Percentiles rank a stretch among this genome's conserved stretches.
Evolutionary conservation across 2,797 vertebrate species (phyloP).

Genomic region (Malurus leucopterus): DNA sequence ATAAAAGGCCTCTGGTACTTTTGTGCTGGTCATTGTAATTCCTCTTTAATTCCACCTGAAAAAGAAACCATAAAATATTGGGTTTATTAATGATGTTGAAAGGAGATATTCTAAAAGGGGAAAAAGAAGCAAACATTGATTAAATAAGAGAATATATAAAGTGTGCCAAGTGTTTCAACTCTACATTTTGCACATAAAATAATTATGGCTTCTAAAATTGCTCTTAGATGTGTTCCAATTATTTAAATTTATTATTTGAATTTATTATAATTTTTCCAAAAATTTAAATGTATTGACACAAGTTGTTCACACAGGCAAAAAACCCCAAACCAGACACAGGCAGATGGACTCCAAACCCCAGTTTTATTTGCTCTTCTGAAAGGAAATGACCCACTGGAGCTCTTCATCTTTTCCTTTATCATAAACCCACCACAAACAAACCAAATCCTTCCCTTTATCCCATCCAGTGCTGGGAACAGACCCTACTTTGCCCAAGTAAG

Average conservation of each 20-base stretch:
- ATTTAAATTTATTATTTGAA: neutral
- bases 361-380: neutral
- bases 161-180: neutral
- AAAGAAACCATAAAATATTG: neutral
- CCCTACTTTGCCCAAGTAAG: neutral
- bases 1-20: slow-evolving; percentile 86
- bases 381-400: neutral
- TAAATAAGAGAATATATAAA: neutral
- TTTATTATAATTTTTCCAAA: no score
- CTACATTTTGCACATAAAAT: neutral
- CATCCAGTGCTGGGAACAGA: neutral
- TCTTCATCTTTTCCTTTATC: neutral
- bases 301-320: neutral
- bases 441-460: neutral
- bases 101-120: neutral
- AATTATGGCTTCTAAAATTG: neutral
- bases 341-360: neutral
- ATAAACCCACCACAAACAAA: neutral
- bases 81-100: neutral
- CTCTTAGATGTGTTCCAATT: neutral
- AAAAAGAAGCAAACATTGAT: neutral
- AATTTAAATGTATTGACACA: neutral
- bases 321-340: neutral
- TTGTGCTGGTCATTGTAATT: slow-evolving; percentile 94
- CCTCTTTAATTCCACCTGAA: slow-evolving; percentile 93